phyloP scores from a whole-genome alignment of 2,797 vertebrate species.

The Sebastes paucispinis region DNA sequence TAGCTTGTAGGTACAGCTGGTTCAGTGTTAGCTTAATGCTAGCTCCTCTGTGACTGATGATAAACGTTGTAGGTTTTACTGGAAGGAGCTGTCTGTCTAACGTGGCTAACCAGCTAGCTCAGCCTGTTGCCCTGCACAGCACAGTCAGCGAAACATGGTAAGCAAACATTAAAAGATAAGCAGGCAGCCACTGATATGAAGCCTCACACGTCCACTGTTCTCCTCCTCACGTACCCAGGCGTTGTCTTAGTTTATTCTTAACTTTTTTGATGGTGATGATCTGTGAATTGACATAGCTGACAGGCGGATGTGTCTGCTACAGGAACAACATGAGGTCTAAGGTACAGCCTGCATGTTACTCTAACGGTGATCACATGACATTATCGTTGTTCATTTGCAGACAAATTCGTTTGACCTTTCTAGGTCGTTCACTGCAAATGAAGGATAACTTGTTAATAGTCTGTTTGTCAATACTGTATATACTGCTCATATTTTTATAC shows the following conservation, averaged over 20 bases:
- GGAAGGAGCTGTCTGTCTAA: background rate
- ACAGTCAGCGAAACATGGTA: background rate
- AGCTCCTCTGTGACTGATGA: background rate
- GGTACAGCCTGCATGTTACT: background rate
- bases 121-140: background rate
- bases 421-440: background rate
- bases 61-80: background rate
- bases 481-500: too few relatives aligned
- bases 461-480: too few relatives aligned
- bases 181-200: background rate
- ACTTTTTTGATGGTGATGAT: background rate
- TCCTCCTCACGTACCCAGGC: background rate
- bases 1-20: constrained; percentile 33
- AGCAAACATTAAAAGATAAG: constrained; percentile 1
- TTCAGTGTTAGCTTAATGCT: background rate
- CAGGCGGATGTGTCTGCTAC: background rate
- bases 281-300: background rate
- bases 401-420: background rate
- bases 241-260: background rate
- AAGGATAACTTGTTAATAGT: background rate
- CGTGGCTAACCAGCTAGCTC: constrained; percentile 16
- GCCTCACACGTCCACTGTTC: background rate
- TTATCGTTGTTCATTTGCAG: background rate
- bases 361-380: background rate
- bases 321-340: background rate